These are phyloP conservation scores for Oreochromis aureus DNA, from an alignment of 2,113 vertebrate species.

Conservation along the genomic window DNA sequence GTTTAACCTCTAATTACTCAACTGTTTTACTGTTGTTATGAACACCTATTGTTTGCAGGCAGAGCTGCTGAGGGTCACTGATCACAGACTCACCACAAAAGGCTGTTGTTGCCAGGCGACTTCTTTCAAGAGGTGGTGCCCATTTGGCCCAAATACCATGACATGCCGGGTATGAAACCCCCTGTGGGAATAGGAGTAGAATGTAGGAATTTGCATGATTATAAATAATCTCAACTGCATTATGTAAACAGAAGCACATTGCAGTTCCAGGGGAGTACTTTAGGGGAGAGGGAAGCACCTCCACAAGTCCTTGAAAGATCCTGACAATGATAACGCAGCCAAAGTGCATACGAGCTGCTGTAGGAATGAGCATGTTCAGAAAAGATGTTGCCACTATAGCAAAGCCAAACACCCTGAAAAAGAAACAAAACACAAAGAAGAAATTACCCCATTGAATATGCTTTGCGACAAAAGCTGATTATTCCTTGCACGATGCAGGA, in stretches of 20 bases:
- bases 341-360: conserved; percentile 83
- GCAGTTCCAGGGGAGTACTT: not conserved
- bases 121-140: conserved; percentile 82
- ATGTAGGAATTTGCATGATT: not conserved
- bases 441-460: not conserved
- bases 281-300: conserved; percentile 64
- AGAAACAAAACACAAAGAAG: not conserved
- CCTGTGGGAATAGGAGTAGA: conserved; percentile 56
- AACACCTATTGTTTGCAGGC: not conserved
- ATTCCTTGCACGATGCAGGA: too few species aligned
- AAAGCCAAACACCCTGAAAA: conserved; percentile 85
- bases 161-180: conserved; percentile 89
- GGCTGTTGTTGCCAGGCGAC: conserved; percentile 81
- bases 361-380: conserved; percentile 87
- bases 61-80: not conserved
- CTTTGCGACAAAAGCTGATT: not conserved
- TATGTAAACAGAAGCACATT: not conserved
- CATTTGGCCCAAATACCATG: conserved; percentile 90
- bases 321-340: conserved; percentile 87
- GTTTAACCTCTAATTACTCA: not conserved
- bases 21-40: not conserved
- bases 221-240: not conserved
- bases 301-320: conserved; percentile 87
- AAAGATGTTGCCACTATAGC: conserved; percentile 87
- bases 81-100: conserved; percentile 75